Conservation (phyloP, 1,140 invertebrate species). For the Drosophila hydei region DNA sequence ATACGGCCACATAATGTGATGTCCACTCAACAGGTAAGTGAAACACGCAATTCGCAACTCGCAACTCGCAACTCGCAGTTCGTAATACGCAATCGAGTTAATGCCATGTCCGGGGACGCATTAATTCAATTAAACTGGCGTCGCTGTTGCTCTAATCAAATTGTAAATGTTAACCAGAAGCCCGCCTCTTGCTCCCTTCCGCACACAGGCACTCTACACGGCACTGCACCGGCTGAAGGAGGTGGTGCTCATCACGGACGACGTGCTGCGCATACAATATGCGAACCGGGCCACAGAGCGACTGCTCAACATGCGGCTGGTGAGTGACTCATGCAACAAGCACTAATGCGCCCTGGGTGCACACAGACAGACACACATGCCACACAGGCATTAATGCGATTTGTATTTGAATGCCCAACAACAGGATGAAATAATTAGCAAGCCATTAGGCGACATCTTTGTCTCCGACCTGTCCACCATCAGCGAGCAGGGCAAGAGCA, state of each 20-base stretch:
- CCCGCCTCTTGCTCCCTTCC: neutral
- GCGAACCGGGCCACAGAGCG: slow-evolving; percentile 80
- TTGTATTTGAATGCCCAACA: slow-evolving; percentile 71
- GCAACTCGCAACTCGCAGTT: too few relatives aligned
- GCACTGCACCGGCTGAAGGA: slow-evolving; percentile 93
- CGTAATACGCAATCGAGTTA: slow-evolving; percentile 45
- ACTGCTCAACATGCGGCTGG: slow-evolving; percentile 83
- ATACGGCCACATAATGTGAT: slow-evolving; percentile 85
- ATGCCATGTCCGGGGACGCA: slow-evolving; percentile 64
- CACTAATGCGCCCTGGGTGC: slow-evolving; percentile 1
- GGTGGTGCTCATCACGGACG: slow-evolving; percentile 94
- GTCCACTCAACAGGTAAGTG: slow-evolving; percentile 83
- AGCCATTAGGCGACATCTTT: slow-evolving; percentile 87
- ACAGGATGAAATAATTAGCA: slow-evolving; percentile 90
- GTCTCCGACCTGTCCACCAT: slow-evolving; percentile 86
- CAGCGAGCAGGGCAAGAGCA: slow-evolving; percentile 87
- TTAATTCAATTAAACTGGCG: slow-evolving; percentile 86
- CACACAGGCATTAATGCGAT: slow-evolving; percentile 61
- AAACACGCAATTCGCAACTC: too few relatives aligned
- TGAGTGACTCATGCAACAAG: slow-evolving; percentile 46
- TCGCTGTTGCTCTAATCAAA: slow-evolving; percentile 40
- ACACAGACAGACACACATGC: too few relatives aligned
- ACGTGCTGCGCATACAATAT: slow-evolving; percentile 91
- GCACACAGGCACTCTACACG: slow-evolving; percentile 90
- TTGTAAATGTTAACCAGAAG: slow-evolving; percentile 56